These are phyloP conservation scores for Chelon labrosus DNA, from an alignment of 2,797 vertebrate species.

Conservation along the genomic window DNA sequence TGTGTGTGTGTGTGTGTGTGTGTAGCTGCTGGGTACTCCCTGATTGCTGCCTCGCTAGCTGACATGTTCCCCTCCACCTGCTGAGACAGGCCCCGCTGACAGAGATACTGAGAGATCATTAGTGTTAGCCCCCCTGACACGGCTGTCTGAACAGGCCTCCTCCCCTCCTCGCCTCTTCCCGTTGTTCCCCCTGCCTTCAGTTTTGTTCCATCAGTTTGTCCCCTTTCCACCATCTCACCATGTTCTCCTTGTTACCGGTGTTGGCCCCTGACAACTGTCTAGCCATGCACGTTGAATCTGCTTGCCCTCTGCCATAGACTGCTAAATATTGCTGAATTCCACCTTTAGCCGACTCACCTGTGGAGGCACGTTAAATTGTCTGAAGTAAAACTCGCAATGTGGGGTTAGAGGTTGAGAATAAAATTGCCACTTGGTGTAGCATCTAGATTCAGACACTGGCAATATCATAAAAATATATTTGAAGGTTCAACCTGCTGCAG, in stretches of 20 bases:
- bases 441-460: background rate
- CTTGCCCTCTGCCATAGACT: background rate
- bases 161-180: slow-evolving; percentile 48
- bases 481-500: background rate
- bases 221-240: slow-evolving; percentile 30
- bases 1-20: slow-evolving; percentile 24
- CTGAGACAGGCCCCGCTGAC: slow-evolving; percentile 75
- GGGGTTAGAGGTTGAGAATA: background rate
- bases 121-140: slow-evolving; percentile 74
- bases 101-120: slow-evolving; percentile 80
- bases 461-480: background rate
- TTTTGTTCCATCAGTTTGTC: slow-evolving; percentile 56
- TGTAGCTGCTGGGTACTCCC: slow-evolving; percentile 43
- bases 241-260: slow-evolving; percentile 32
- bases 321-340: background rate
- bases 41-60: slow-evolving; percentile 52
- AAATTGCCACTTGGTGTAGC: background rate
- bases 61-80: slow-evolving; percentile 73
- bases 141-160: slow-evolving; percentile 34
- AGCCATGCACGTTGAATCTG: slow-evolving; percentile 13
- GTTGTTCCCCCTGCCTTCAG: slow-evolving; percentile 39
- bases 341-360: slow-evolving; percentile 9
- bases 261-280: slow-evolving; percentile 43
- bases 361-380: too few species aligned
- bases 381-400: background rate